Evolutionary conservation across 2,797 vertebrate species (phyloP).

Genomic region (Cynodonichthys magdalenae): DNA sequence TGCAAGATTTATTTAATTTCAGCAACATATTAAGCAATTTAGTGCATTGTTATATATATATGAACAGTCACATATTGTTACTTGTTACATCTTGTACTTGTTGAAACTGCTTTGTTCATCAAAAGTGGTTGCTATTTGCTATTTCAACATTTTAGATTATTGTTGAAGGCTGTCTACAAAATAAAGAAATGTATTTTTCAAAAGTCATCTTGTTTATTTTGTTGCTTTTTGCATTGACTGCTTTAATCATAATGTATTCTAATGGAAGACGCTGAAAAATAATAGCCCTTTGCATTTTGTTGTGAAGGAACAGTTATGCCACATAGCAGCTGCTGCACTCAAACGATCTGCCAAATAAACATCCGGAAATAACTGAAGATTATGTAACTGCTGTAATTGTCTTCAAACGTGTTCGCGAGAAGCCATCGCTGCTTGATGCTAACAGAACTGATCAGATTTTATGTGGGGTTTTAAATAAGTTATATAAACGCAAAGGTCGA

Average conservation of each 20-base stretch:
- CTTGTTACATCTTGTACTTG: too few species aligned
- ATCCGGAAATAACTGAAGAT: slow-evolving; percentile 29
- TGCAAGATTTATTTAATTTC: background rate
- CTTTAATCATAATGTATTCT: too few species aligned
- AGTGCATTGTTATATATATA: too few species aligned
- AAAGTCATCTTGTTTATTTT: too few species aligned
- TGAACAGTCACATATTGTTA: too few species aligned
- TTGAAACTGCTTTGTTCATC: too few species aligned
- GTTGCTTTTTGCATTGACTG: too few species aligned
- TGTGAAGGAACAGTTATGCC: too few species aligned
- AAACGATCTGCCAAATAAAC: slow-evolving; percentile 16
- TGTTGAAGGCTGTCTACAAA: background rate
- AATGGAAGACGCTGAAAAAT: too few species aligned
- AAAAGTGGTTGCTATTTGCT: background rate
- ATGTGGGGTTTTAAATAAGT: background rate
- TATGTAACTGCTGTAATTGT: slow-evolving; percentile 32
- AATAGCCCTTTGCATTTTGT: too few species aligned
- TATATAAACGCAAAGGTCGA: background rate
- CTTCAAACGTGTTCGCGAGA: background rate
- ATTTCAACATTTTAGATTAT: background rate
- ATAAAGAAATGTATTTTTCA: too few species aligned
- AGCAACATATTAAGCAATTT: background rate
- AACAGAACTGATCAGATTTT: rapidly evolving
- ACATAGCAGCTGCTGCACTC: too few species aligned
- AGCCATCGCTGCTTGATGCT: background rate